Percentiles rank a stretch among this genome's conserved stretches.
phyloP scores from a whole-genome alignment of 2,797 vertebrate species.

The Sebastes reedi region DNA sequence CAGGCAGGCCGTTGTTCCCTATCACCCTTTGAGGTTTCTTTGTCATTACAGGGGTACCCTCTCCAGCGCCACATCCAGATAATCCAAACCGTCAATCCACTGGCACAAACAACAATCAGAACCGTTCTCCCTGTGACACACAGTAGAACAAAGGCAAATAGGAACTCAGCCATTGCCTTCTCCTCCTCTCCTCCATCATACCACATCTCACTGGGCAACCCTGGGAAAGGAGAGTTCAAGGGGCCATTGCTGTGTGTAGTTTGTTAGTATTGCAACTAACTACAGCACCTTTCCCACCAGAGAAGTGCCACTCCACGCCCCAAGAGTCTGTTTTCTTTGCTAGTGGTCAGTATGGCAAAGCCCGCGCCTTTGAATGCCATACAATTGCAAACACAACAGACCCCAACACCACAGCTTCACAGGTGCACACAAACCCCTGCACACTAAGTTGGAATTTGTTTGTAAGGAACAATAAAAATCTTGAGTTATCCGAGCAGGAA shows the following conservation, averaged over 20 bases:
- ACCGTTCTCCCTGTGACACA: not conserved
- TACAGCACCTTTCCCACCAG: not conserved
- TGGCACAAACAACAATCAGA: not conserved
- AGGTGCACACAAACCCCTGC: not conserved
- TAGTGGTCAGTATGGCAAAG: no score
- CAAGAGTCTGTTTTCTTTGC: not conserved
- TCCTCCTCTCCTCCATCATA: not conserved
- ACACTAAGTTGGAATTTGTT: not conserved
- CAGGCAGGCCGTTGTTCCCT: not conserved
- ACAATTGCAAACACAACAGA: not conserved
- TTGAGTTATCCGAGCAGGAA: not conserved
- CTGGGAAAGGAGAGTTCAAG: not conserved
- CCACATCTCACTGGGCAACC: not conserved
- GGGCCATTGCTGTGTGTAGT: not conserved
- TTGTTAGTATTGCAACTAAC: not conserved
- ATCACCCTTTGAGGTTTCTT: not conserved
- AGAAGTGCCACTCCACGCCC: not conserved
- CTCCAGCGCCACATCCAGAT: not conserved
- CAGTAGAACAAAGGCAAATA: not conserved
- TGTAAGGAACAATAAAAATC: not conserved
- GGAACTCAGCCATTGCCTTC: not conserved
- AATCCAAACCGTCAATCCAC: not conserved
- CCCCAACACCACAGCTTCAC: not conserved
- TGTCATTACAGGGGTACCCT: not conserved
- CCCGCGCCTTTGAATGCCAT: not conserved